Evolutionary conservation across 2,888 invertebrate genomes (phyloP), one percentile per base, ranked within the genome.

Genomic region (Caenorhabditis sp.): DNA sequence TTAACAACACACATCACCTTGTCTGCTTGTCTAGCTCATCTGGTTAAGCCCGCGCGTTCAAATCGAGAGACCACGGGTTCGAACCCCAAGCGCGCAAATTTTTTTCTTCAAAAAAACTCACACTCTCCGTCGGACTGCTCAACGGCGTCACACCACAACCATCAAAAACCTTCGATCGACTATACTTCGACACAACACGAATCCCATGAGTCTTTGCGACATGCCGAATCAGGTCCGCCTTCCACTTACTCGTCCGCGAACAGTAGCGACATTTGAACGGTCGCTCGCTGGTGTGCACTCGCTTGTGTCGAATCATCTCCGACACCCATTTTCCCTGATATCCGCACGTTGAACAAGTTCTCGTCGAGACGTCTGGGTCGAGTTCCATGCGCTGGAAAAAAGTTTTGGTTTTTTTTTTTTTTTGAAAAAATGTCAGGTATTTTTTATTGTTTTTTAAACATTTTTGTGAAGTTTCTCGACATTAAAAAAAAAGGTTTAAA

Each of bases 141-240:
- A 43, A 43, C 17, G 43, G 43, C 3, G 43, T 36, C 37, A 21
- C 23, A 8, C 49, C 21, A 51, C 55, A 51, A 1, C 76, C 27
- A 51, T 87, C 86, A 69, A 87, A 86, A 3, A 85, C 83, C 74
- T 87, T 87, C 24, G 82, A 81, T 6, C 88, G 84, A 60, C 83
- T 83, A 79, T 88, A 88, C 72, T 88, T 88, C 49, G 88, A 88
- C 17, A 88, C 86, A 19, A 88, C 88, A 19, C 88, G 86, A 60
- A 88, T 86, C 49, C 88, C 88, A 79, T 90, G 90, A 31, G 89
- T 89, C 73, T 89, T 89, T 62, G 89, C 89, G 36, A 90, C 88
- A 74, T 90, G 90, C 31, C 89, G 80, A 67, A 89, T 89, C 59
- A 90, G 86, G 76, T 90, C 90, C 4, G 90, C 89, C 78, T 89